Base-by-base conservation (phyloP, 2,113 vertebrate genomes). In the Corvus cornix region DNA sequence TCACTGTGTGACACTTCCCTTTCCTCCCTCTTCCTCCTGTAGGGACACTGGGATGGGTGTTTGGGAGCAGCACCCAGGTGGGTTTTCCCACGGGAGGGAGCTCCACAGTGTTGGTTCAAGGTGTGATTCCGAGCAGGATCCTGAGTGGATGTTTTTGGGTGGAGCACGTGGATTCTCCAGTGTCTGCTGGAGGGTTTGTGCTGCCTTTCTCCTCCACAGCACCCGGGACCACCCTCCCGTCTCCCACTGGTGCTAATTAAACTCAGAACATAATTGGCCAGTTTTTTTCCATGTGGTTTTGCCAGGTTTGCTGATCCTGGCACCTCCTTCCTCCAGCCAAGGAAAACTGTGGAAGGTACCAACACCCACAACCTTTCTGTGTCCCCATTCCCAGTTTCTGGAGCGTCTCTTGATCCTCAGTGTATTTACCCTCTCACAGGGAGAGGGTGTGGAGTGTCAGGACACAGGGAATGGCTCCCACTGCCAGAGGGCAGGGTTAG, bases 61-160 rank as follows among this genome's bases (percentile, higher is more conserved):
- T 28, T 22, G 46, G 84, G 56, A 66, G 31, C 56, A 39, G 55
- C 41, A 8, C 9, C 3, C 16, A 11, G 62, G 8, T 8, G 46
- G 13, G 24, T 35, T 67, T 73, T 46, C n/a, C 63, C 21, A 2
- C 6, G 5, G 39, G 67, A 75, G 23, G 51, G 18, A 22, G 16
- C n/a, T 26, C 39, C 56, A 9, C 4, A 3, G 1, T 7, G 17
- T 13, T 11, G 33, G 19, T 55, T 31, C 28, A 7, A 12, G 69
- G 3, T 1, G 6, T 26, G 44, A 30, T 4, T 43, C 51, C 0
- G 0, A n/a, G 56, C 39, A 8, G 51, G 56, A 43, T 37, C 67
- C 51, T 11, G 68, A n/a, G 60, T 0, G 8, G 85, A 19, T 73
- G 77, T 2, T 68, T 82, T 55, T 27, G 70, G 55, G 23, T 19